Percentiles rank a stretch among this genome's conserved stretches.
These are phyloP conservation scores for Drosophila virilis DNA, from an alignment of 1,140 invertebrate genomes.

Conservation along the genomic window DNA sequence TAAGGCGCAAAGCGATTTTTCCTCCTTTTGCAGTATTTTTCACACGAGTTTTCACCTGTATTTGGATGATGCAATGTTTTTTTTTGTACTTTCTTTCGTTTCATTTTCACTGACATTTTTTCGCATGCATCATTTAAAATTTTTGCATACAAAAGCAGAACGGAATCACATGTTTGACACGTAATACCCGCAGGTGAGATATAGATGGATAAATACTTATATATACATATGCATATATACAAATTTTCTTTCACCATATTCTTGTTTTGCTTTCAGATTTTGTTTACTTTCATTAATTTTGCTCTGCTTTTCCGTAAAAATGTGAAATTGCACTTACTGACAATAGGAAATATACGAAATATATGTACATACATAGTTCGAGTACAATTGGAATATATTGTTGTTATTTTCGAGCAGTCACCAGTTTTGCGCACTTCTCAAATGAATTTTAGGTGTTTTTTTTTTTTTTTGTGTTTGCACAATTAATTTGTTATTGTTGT, in stretches of 20 bases:
- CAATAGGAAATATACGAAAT: neutral
- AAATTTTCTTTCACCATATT: constrained; percentile 13
- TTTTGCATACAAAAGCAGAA: constrained; percentile 37
- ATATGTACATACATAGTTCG: neutral
- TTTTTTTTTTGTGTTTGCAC: constrained; percentile 38
- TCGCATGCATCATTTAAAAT: constrained; percentile 28
- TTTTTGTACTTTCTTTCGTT: constrained; percentile 17
- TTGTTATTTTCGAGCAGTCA: constrained; percentile 23
- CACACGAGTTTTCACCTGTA: neutral
- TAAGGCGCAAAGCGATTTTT: neutral
- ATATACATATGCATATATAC: constrained; percentile 14
- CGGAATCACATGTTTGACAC: constrained; percentile 61
- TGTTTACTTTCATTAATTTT: constrained; percentile 28
- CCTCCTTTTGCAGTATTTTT: neutral
- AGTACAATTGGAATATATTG: constrained; percentile 24
- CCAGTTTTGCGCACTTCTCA: constrained; percentile 36
- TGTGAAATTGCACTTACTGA: constrained; percentile 20
- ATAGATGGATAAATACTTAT: constrained; percentile 15
- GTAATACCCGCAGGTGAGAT: constrained; percentile 36
- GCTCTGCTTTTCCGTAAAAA: constrained; percentile 12
- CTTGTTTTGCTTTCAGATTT: constrained; percentile 2
- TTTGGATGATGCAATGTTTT: constrained; percentile 38
- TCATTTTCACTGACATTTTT: constrained; percentile 41
- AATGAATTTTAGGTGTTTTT: constrained; percentile 20
- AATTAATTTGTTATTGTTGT: constrained; percentile 65